Conservation (phyloP, 2,888 invertebrate species). For the Acholoe squamosa region DNA sequence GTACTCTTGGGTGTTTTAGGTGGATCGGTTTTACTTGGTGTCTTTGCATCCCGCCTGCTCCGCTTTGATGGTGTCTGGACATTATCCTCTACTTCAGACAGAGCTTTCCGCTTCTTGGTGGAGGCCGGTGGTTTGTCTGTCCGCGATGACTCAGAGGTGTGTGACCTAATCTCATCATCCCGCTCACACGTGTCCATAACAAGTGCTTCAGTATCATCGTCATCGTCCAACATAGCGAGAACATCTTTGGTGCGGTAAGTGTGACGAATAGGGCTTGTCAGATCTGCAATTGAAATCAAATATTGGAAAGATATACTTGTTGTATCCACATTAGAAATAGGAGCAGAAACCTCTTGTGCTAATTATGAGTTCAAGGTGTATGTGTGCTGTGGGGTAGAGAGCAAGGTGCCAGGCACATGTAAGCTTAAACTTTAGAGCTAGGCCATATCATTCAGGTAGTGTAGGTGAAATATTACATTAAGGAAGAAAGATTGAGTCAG, state of each 20-base stretch:
- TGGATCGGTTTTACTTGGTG: constrained; percentile 2
- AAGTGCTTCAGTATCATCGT: constrained; percentile 51
- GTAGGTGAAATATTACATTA: too few species aligned
- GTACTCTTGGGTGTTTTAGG: background rate
- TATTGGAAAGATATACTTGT: too few species aligned
- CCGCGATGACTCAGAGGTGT: constrained; percentile 6
- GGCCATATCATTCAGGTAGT: too few species aligned
- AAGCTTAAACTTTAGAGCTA: too few species aligned
- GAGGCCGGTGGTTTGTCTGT: background rate
- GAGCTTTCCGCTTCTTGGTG: constrained; percentile 3
- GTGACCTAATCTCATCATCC: constrained; percentile 27
- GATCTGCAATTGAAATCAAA: background rate
- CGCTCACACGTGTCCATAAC: background rate
- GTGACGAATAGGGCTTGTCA: constrained; percentile 28
- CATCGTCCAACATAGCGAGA: constrained; percentile 57
- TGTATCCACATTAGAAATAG: too few species aligned
- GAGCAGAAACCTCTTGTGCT: too few species aligned
- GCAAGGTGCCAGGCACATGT: too few species aligned
- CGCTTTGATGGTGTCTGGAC: background rate
- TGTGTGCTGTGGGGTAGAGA: too few species aligned
- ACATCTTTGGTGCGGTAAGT: constrained; percentile 58
- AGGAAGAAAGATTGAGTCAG: too few species aligned
- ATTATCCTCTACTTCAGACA: background rate
- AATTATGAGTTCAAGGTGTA: too few species aligned
- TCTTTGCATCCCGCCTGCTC: constrained; percentile 2